phyloP scores from a whole-genome alignment of 2,113 vertebrate genomes.

The Alexandromys fortis region DNA sequence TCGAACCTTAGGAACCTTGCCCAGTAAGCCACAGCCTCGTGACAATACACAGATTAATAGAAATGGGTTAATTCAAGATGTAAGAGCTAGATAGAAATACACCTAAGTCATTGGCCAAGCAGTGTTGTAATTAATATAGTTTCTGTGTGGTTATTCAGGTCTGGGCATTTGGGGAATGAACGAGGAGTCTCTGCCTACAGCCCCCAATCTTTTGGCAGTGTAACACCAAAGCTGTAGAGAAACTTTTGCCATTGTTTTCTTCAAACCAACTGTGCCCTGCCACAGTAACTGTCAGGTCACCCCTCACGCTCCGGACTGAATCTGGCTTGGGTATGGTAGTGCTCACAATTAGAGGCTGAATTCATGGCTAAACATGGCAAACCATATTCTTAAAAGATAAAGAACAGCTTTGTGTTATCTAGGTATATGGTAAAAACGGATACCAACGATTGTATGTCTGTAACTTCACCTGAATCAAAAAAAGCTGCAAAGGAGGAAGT shows the following conservation, averaged over 20 bases:
- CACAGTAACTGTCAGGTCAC: neutral
- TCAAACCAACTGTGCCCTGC: neutral
- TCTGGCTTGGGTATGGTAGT: neutral
- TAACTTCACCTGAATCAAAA: neutral
- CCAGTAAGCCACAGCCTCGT: too few species aligned
- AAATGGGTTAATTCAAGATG: too few species aligned
- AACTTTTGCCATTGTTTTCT: neutral
- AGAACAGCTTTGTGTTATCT: neutral
- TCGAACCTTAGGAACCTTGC: too few species aligned
- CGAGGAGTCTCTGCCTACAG: too few species aligned
- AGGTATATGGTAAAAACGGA: neutral
- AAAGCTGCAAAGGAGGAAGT: neutral
- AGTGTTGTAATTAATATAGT: too few species aligned
- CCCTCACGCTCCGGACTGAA: neutral
- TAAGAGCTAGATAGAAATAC: too few species aligned
- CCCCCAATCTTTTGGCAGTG: neutral
- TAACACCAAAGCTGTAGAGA: neutral
- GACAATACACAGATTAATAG: too few species aligned
- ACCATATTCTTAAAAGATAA: neutral
- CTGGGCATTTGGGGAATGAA: too few species aligned
- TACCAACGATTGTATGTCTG: neutral
- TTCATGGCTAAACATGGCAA: neutral
- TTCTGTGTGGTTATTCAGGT: too few species aligned
- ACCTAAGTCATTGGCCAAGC: too few species aligned
- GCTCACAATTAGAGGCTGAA: neutral